These are phyloP conservation scores for Scrobipalpa atriplicella DNA, from an alignment of 2,888 invertebrate species.

Conservation along the genomic window DNA sequence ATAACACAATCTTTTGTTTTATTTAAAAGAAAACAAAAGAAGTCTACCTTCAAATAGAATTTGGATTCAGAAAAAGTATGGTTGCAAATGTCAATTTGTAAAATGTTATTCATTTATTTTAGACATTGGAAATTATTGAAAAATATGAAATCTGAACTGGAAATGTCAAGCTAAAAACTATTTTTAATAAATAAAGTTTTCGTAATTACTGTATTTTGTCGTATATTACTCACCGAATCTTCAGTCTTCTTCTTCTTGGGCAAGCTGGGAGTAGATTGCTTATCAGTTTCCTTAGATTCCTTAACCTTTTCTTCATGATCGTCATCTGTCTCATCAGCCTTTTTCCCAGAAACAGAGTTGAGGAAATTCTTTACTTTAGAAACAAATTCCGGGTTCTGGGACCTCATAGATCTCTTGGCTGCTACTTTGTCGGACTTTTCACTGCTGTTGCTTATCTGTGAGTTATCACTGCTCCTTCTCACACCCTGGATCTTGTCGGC, in stretches of 20 bases:
- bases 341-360: conserved; percentile 77
- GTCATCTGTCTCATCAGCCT: conserved; percentile 54
- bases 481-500: conserved; percentile 57
- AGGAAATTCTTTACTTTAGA: conserved; percentile 84
- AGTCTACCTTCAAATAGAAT: neutral
- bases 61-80: neutral
- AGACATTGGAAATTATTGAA: too few species aligned
- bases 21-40: conserved; percentile 7
- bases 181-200: neutral
- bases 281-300: conserved; percentile 43
- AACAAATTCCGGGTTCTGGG: conserved; percentile 85
- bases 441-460: conserved; percentile 66
- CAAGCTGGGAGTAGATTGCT: conserved; percentile 38
- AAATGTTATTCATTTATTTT: neutral
- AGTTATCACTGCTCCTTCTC: conserved; percentile 63
- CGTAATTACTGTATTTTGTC: neutral
- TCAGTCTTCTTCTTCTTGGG: conserved; percentile 48
- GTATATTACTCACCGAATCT: conserved; percentile 37
- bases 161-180: too few species aligned
- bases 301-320: conserved; percentile 49
- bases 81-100: neutral
- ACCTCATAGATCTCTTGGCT: conserved; percentile 81
- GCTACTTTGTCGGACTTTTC: conserved; percentile 63
- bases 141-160: too few species aligned
- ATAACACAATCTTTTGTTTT: conserved; percentile 14